These are phyloP conservation scores for Portunus trituberculatus DNA, from an alignment of 1,140 invertebrate genomes.

Conservation along the genomic window DNA sequence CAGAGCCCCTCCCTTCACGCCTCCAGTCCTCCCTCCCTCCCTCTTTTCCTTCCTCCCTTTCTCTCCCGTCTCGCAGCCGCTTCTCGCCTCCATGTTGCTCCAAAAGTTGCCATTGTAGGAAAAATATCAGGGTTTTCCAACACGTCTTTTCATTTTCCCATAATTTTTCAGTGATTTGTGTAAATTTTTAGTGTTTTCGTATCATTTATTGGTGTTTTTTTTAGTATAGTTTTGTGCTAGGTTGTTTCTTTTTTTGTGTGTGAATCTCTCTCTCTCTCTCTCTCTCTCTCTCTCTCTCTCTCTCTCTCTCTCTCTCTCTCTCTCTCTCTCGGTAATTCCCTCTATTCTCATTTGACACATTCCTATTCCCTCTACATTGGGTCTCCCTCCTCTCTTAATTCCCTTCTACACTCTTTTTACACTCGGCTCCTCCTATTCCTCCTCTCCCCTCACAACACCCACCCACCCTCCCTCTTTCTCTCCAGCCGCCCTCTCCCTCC, in stretches of 20 bases:
- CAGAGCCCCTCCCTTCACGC: neutral
- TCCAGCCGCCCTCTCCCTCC: neutral
- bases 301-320: constrained; percentile 17
- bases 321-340: neutral
- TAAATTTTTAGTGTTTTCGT: neutral
- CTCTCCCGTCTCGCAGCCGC: neutral
- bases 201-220: neutral
- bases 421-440: neutral
- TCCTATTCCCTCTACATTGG: neutral
- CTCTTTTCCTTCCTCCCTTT: neutral
- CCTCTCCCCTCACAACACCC: neutral
- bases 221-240: no score
- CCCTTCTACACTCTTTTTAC: constrained; percentile 14
- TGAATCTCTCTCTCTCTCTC: neutral
- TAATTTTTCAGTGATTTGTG: neutral
- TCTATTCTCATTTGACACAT: neutral
- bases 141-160: no score
- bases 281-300: constrained; percentile 20
- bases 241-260: no score
- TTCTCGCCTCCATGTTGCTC: neutral
- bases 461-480: neutral
- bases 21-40: neutral
- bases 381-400: constrained; percentile 2
- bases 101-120: neutral
- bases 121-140: neutral